Evolutionary conservation across 1,140 invertebrate species (phyloP).

Genomic region (Bombus confusus): DNA sequence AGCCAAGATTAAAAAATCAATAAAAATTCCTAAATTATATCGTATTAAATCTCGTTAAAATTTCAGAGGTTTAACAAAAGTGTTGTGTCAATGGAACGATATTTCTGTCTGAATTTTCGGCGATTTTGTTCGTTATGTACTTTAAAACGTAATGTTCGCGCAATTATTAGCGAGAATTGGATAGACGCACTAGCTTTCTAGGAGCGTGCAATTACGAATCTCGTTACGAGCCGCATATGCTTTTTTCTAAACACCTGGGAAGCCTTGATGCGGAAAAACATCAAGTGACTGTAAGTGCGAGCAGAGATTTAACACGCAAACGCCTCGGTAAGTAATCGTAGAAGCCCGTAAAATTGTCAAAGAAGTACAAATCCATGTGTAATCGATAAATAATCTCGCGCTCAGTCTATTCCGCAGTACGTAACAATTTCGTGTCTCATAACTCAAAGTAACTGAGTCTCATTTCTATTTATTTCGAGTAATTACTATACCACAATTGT

Average conservation of each 20-base stretch:
- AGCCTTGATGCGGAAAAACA: neutral
- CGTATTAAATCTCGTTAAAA: neutral
- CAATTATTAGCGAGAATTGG: neutral
- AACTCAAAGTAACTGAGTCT: neutral
- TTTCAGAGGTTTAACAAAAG: neutral
- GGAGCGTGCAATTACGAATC: constrained; percentile 6
- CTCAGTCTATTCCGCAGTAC: neutral
- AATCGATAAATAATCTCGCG: neutral
- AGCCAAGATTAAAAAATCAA: neutral
- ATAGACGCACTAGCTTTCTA: neutral
- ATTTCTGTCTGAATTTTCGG: neutral
- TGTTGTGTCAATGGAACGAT: too few species aligned
- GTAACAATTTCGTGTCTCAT: neutral
- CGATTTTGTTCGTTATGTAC: neutral
- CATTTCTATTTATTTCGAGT: neutral
- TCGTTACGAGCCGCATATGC: neutral
- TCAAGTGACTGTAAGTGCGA: neutral
- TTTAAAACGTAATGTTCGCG: too few species aligned
- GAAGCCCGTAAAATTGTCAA: neutral
- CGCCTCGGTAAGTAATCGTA: neutral
- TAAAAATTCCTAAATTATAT: too few species aligned
- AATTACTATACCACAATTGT: neutral
- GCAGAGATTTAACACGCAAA: neutral
- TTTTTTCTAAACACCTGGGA: neutral
- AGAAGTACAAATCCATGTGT: neutral